Conservation (phyloP, 2,888 invertebrate species). For the Fissipunctia ypsillon region DNA sequence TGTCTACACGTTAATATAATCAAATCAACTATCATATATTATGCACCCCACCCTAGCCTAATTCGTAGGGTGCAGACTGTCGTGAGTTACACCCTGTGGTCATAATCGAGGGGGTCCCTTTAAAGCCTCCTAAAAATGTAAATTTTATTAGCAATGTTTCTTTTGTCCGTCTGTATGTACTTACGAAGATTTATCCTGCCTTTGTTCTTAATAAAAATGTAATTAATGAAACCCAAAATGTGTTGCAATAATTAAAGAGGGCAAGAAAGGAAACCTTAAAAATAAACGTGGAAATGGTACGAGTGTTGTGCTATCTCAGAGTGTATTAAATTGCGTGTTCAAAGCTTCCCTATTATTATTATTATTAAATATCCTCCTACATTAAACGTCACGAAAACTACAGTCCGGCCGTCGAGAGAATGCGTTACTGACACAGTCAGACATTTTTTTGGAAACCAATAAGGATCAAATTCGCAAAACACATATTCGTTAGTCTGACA, state of each 20-base stretch:
- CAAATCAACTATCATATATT: constrained; percentile 38
- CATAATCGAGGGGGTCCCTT: constrained; percentile 53
- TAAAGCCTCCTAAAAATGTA: constrained; percentile 58
- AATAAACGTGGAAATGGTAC: constrained; percentile 1
- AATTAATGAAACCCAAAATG: constrained; percentile 56
- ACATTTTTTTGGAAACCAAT: too few relatives aligned
- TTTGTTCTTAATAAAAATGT: constrained; percentile 50
- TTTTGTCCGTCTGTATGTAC: constrained; percentile 29
- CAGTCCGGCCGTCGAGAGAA: too few relatives aligned
- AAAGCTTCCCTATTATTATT: not conserved
- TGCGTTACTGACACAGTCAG: too few relatives aligned
- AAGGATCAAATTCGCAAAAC: too few relatives aligned
- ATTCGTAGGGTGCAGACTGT: constrained; percentile 46
- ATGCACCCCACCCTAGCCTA: constrained; percentile 36
- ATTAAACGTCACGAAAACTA: not conserved
- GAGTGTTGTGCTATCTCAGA: not conserved
- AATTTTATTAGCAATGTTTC: constrained; percentile 51
- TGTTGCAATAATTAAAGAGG: constrained; percentile 35
- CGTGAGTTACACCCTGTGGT: constrained; percentile 47
- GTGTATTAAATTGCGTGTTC: not conserved
- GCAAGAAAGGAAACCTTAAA: constrained; percentile 8
- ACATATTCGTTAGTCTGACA: too few relatives aligned
- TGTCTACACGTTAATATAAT: constrained; percentile 40
- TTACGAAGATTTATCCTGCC: constrained; percentile 46
- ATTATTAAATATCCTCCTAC: not conserved